Evolutionary conservation across 2,113 vertebrate species (phyloP).

Genomic region (Ornithorhynchus anatinus): DNA sequence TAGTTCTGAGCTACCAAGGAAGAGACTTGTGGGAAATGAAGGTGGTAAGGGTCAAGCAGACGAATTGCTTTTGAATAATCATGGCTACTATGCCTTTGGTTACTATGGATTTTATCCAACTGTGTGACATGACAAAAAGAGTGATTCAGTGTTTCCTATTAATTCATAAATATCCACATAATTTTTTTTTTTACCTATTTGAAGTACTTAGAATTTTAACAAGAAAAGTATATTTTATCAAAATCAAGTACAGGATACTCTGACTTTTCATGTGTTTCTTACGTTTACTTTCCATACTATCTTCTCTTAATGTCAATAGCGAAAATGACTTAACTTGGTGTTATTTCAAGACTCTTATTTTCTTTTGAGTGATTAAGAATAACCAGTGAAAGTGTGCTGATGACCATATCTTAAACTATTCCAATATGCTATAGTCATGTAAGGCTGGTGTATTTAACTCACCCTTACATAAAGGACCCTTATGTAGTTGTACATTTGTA

Average conservation of each 20-base stretch:
- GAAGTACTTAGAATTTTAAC: not conserved
- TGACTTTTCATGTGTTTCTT: not conserved
- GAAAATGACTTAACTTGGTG: not conserved
- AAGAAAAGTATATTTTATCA: not conserved
- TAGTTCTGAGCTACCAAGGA: too few species aligned
- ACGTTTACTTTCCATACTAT: not conserved
- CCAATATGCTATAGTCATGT: not conserved
- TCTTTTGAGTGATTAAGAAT: not conserved
- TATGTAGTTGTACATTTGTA: too few species aligned
- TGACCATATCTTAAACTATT: not conserved
- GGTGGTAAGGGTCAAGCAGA: not conserved
- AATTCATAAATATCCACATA: slow-evolving; percentile 22
- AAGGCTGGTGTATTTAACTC: too few species aligned
- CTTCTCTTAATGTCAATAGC: too few species aligned
- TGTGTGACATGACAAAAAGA: slow-evolving; percentile 12
- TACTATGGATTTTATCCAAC: slow-evolving; percentile 1
- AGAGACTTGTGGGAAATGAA: too few species aligned
- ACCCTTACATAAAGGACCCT: too few species aligned
- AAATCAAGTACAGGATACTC: not conserved
- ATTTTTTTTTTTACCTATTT: not conserved
- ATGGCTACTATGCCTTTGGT: not conserved
- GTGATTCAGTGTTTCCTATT: not conserved
- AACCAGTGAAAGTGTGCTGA: not conserved
- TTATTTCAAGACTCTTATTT: not conserved
- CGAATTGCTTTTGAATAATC: not conserved